A percentile compares a stretch with the other conserved stretches of the same genome.
Evolutionary conservation across 2,797 vertebrate species (phyloP).

Genomic region (Myotis findleyi): DNA sequence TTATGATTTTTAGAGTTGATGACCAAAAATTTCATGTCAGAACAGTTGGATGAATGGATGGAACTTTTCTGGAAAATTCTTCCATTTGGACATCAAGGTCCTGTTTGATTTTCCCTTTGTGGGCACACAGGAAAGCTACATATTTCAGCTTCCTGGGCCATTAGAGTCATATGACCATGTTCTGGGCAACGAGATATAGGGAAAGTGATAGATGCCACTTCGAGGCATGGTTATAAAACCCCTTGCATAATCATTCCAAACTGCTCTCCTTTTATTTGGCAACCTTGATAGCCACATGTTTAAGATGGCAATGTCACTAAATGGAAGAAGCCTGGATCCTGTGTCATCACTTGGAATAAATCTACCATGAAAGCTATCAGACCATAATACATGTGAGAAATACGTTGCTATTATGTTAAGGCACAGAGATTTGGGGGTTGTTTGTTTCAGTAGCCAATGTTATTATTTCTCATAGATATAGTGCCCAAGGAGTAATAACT

Average conservation of each 20-base stretch:
- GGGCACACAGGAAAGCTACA: neutral
- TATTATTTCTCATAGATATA: neutral
- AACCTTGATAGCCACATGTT: neutral
- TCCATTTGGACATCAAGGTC: neutral
- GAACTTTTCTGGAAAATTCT: neutral
- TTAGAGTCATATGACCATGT: neutral
- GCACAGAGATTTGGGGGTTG: neutral
- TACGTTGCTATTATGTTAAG: neutral
- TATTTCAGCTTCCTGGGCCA: neutral
- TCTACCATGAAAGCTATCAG: neutral
- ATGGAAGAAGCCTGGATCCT: neutral
- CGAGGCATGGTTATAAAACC: neutral
- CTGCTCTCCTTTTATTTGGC: neutral
- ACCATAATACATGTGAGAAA: neutral
- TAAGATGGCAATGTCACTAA: neutral
- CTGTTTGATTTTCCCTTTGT: neutral
- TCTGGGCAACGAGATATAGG: neutral
- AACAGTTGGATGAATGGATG: neutral
- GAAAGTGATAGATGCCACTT: neutral
- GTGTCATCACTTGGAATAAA: constrained; percentile 16
- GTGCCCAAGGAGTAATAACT: neutral
- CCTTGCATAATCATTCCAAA: neutral
- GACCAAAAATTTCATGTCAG: neutral
- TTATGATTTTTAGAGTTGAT: constrained; percentile 4
- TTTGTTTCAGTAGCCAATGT: constrained; percentile 2